Evolutionary conservation across 2,113 vertebrate genomes (phyloP).

Genomic region (Hippolais icterina): DNA sequence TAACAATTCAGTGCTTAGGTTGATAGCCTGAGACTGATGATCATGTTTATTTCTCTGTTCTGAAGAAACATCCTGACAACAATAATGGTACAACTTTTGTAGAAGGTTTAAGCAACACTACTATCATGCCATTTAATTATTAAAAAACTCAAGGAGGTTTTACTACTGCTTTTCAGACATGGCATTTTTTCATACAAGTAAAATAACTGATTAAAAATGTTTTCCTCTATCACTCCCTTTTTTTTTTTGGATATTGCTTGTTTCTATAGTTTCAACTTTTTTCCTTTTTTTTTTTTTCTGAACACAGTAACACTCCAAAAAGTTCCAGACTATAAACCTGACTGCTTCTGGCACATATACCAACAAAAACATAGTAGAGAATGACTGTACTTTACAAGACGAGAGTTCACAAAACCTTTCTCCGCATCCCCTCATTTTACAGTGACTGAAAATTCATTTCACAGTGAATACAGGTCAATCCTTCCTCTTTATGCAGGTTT

Average conservation of each 20-base stretch:
- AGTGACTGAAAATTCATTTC: not conserved
- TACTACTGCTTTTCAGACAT: not conserved
- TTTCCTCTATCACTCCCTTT: not conserved
- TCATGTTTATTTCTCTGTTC: not conserved
- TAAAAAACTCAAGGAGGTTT: not conserved
- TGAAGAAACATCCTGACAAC: not conserved
- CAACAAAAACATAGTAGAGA: not conserved
- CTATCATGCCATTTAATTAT: not conserved
- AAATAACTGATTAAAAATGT: not conserved
- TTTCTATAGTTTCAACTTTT: not conserved
- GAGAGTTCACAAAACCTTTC: not conserved
- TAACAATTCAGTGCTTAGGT: not conserved
- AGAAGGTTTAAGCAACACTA: not conserved
- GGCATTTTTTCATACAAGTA: not conserved
- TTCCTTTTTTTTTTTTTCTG: not conserved
- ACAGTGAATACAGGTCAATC: not conserved
- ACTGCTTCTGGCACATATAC: not conserved
- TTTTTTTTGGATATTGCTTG: not conserved
- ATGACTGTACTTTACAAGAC: not conserved
- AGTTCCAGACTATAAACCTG: not conserved
- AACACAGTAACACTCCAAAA: not conserved
- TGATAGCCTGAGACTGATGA: not conserved
- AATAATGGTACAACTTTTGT: not conserved
- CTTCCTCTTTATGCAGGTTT: not conserved
- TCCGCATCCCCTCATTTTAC: rapidly evolving